Evolutionary conservation across 2,113 vertebrate species (phyloP).

Genomic region (Aegotheles bennettii): DNA sequence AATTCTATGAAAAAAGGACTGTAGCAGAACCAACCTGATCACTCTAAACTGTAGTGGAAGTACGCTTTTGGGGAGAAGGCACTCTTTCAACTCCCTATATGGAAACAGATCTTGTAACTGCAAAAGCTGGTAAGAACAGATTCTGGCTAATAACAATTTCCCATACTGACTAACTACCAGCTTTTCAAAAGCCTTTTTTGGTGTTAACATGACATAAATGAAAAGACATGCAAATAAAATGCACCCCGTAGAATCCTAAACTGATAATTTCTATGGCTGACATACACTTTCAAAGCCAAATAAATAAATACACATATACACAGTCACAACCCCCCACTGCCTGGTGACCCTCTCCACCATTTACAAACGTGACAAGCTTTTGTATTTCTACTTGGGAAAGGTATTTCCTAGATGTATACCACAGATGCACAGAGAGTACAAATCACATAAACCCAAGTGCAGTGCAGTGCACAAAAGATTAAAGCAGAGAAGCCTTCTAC

Average conservation of each 20-base stretch:
- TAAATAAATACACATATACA: neutral
- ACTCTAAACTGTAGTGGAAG: neutral
- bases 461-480: neutral
- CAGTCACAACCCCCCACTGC: too few relatives aligned
- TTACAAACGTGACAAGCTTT: neutral
- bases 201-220: neutral
- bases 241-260: neutral
- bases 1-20: neutral
- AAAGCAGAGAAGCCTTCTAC: constrained; percentile 2
- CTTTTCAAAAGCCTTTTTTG: neutral
- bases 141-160: neutral
- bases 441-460: neutral
- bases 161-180: neutral
- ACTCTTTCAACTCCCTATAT: neutral
- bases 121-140: neutral
- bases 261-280: neutral
- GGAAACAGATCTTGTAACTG: neutral
- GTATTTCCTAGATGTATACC: neutral
- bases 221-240: neutral
- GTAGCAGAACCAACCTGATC: neutral
- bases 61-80: neutral
- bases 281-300: too few relatives aligned
- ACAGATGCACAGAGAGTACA: neutral
- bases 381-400: neutral
- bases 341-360: neutral